Percentiles rank a stretch among this genome's conserved stretches.
These are phyloP conservation scores for Euura saliciscinereae DNA, from an alignment of 1,140 invertebrate genomes.

Conservation along the genomic window DNA sequence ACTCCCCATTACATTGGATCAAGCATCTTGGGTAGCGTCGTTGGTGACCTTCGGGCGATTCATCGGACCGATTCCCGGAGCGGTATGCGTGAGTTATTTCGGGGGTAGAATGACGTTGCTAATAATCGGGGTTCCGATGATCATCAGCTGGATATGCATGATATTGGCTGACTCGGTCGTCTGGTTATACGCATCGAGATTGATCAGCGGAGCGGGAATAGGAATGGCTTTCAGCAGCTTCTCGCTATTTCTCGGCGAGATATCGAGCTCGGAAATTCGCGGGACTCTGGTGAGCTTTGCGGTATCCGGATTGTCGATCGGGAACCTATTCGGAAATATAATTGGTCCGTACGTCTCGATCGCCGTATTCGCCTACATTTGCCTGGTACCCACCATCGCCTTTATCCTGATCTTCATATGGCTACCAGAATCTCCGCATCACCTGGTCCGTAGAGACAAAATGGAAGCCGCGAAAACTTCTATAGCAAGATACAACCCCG, in stretches of 20 bases:
- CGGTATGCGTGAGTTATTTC: conserved; percentile 54
- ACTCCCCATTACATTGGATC: conserved; percentile 40
- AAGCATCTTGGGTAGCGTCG: conserved; percentile 55
- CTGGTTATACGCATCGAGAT: conserved; percentile 61
- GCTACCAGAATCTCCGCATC: conserved; percentile 80
- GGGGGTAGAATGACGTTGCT: conserved; percentile 72
- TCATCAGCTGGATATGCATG: conserved; percentile 68
- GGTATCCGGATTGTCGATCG: conserved; percentile 52
- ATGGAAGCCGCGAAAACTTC: conserved; percentile 62
- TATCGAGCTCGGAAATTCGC: conserved; percentile 67
- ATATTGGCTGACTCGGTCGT: conserved; percentile 58
- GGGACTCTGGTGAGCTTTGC: conserved; percentile 70
- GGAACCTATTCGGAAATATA: conserved; percentile 72
- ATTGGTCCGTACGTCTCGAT: conserved; percentile 68
- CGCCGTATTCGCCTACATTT: conserved; percentile 64
- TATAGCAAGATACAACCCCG: conserved; percentile 40
- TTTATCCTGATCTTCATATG: conserved; percentile 67
- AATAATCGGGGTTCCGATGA: conserved; percentile 65
- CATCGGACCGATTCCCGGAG: conserved; percentile 43
- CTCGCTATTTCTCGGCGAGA: conserved; percentile 71
- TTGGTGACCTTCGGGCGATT: conserved; percentile 52
- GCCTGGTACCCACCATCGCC: conserved; percentile 61
- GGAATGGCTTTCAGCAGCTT: conserved; percentile 69
- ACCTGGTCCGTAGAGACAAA: conserved; percentile 63
- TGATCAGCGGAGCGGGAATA: conserved; percentile 67